Evolutionary conservation across 2,888 invertebrate species (phyloP), one percentile per base, ranked within the genome.

Genomic region (Microctonus hyperodae): DNA sequence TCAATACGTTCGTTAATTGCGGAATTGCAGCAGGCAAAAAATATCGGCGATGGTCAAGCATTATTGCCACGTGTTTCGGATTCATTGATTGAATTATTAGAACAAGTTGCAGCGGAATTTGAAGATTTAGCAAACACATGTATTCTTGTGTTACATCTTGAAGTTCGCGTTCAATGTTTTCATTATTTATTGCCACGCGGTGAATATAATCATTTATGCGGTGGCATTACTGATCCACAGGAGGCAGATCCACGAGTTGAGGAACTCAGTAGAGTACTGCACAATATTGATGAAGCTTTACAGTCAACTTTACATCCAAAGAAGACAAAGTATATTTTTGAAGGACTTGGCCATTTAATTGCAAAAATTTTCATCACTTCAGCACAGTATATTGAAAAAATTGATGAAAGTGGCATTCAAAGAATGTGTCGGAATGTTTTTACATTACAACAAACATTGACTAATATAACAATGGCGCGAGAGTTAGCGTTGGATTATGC

Each of bases 91-190:
- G 89, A 89, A 72, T 91, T 91, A 57, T 84, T 93, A 58, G 87
- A 88, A 9, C 88, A 90, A 70, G 88, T 94, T 61, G 92, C 93
- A 0, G 86, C 90, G 73, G 93, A 93, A 72, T 96, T 95, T 81
- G 92, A 95, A 80, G 95, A 96, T 76, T 88, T 97, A 64, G 92
- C 96, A 0, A 94, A 96, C 79, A 96, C 94, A 63, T 97, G 97
- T 79, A 87, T 98, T 68, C 86, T 98, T 50, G 91, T 98, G 68
- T 86, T 98, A 63, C 97, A 98, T 87, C 87, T 98, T 74, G 98
- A 98, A 88, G 94, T 95, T 75, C 89, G 97, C 67, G 96, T 98
- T 51, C 96, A 97, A 82, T 98, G 97, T 85, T 97, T 98, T 86
- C 95, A 95, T 86, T 96, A 96, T 86, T 86, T 98, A 72, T 88